Evolutionary conservation across 2,797 vertebrate species (phyloP), one percentile per base, ranked within the genome.

Genomic region (Sebastolobus altivelis): DNA sequence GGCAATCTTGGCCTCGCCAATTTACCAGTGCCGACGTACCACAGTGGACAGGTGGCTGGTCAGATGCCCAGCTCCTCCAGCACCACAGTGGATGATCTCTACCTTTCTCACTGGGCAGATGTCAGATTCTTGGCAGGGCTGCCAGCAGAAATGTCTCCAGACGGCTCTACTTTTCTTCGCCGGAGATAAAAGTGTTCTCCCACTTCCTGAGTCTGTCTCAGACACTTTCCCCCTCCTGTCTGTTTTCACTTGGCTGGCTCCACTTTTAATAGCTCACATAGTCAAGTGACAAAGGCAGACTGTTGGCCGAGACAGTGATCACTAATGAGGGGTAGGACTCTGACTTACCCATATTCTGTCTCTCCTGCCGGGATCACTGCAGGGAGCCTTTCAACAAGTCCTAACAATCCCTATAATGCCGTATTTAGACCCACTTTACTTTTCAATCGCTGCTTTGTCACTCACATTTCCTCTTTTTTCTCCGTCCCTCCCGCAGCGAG

Each of bases 81-180:
- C 79, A 80, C 62, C 83, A 43, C 59, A n/a, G 71, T 66, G 69
- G 72, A 81, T 6, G 69, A 78, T 63, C 67, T 77, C 75, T 58
- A 67, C 59, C 77, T 76, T 59, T 79, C 60, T 75, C 79, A 66
- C 67, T 25, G 59, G 75, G 82, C 84, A 83, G 83, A 81, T 89
- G 88, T 91, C 88, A 80, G 60, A 71, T 72, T 65, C 71, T 87
- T 90, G 93, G 83, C 89, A 91, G 75, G 5, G 7, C 72, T 80
- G 63, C 71, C 37, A 37, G 20, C 80, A 77, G 74, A 72, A 54
- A 70, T 25, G 40, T 65, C 59, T 83, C 70, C 70, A 82, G 74
- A 82, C 55, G 14, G 70, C 16, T 31, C 46, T 4, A 70, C 65
- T 46, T 37, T 38, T 78, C 46, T 63, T 63, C 31, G 65, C 66